Base-by-base conservation (phyloP, 2,113 vertebrate species). In the Sebastes fasciatus region DNA sequence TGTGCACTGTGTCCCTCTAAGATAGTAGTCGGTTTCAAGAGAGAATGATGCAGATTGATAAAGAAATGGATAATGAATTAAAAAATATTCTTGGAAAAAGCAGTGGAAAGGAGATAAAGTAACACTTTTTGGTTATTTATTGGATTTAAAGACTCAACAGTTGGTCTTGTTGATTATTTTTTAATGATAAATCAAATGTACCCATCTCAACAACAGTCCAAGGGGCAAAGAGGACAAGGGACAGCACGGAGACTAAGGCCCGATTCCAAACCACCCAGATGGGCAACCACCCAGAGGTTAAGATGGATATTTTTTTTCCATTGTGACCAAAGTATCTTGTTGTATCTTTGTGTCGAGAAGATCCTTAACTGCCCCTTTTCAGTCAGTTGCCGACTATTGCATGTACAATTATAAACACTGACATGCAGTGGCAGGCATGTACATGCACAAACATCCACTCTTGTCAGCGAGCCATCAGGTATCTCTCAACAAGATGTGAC, bases 401-500 rank as follows among this genome's bases (percentile, higher is more conserved):
- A 19, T 16, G 64, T 52, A 40, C 80, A 86, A 40, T 69, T 68
- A 79, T 55, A 85, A 42, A 69, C 60, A 16, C 11, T 21, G 58
- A 86, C 64, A 55, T 40, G 23, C 43, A 62, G 55, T 1, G 46
- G 52, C 77, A 84, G 72, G 69, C 77, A 48, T 68, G 42, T n/a
- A 19, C 49, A n/a, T 19, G 23, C 48, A 34, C 21, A 23, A 66
- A 62, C 14, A 42, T 62, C 62, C 42, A 51, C 64, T 49, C 65
- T 85, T 89, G 88, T 88, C 84, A 88, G 42, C 21, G 16, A 76
- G 74, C 52, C 82, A 52, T 46, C 11, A 42, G 71, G 72, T 40
- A 60, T 89, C 83, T 86, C 57, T 2, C 82, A 72, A 82, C 76
- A 46, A 64, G 80, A 93, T 77, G 62, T 74, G 83, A 90, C 86